Evolutionary conservation across 1,140 invertebrate species (phyloP).

Genomic region (Temnothorax longispinosus): DNA sequence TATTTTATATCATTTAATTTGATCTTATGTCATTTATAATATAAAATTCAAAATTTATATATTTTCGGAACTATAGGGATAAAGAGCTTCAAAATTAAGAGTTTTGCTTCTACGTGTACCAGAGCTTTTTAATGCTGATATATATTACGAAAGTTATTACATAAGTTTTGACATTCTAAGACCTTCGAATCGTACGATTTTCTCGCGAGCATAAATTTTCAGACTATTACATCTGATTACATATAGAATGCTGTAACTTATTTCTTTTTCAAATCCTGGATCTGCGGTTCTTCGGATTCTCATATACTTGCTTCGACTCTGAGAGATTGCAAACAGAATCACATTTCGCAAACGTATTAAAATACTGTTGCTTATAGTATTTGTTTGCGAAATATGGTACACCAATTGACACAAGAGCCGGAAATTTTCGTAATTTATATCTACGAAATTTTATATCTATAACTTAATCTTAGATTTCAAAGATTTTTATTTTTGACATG

Average conservation of each 20-base stretch:
- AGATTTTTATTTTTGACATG: not conserved
- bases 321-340: not conserved
- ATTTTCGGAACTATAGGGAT: not conserved
- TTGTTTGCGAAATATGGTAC: not conserved
- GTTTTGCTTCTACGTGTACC: not conserved
- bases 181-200: not conserved
- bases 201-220: not conserved
- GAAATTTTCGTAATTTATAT: not conserved
- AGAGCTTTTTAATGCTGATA: not conserved
- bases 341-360: not conserved
- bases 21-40: not conserved
- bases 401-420: not conserved
- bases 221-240: not conserved
- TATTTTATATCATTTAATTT: not conserved
- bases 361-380: not conserved
- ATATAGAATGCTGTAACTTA: not conserved
- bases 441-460: not conserved
- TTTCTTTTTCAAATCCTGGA: not conserved
- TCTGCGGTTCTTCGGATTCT: not conserved
- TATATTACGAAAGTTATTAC: not conserved
- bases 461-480: not conserved
- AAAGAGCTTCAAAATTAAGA: not conserved
- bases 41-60: not conserved
- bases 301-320: not conserved
- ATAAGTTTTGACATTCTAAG: not conserved